Percentiles rank a stretch among this genome's conserved stretches.
Conservation (phyloP, 2,888 invertebrate species). For the Meteorus cinctellus region DNA sequence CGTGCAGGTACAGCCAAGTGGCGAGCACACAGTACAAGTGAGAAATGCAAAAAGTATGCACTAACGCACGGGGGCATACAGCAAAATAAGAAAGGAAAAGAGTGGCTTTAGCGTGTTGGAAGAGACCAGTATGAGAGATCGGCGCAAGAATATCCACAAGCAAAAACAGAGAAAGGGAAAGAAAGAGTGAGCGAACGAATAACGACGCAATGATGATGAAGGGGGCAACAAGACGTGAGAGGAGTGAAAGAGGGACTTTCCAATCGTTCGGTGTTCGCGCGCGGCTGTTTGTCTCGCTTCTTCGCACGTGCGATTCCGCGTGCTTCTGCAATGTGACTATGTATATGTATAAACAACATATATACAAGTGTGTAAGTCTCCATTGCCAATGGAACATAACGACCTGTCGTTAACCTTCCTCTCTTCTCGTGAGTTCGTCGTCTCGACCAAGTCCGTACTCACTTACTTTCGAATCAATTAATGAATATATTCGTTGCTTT, state of each 20-base stretch:
- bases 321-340: conserved; percentile 16
- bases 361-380: conserved; percentile 31
- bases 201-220: conserved; percentile 18
- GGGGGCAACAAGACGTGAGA: conserved; percentile 10
- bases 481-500: conserved; percentile 22
- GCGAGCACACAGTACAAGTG: conserved; percentile 5
- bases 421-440: conserved; percentile 25
- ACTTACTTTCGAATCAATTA: conserved; percentile 44
- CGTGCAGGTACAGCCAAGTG: conserved; percentile 18
- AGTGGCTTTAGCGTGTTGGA: background rate
- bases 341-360: conserved; percentile 4
- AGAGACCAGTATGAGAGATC: conserved; percentile 9
- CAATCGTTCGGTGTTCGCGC: conserved; percentile 34
- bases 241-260: conserved; percentile 43
- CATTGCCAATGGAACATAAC: conserved; percentile 39
- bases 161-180: conserved; percentile 19
- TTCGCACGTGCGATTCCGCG: conserved; percentile 32
- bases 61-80: background rate
- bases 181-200: conserved; percentile 17
- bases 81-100: conserved; percentile 22
- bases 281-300: conserved; percentile 22
- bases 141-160: conserved; percentile 18
- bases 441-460: conserved; percentile 23
- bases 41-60: conserved; percentile 28
- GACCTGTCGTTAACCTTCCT: conserved; percentile 41